Evolutionary conservation across 2,797 vertebrate genomes (phyloP), one percentile per base, ranked within the genome.

Genomic region (Ctenopoma multispine): DNA sequence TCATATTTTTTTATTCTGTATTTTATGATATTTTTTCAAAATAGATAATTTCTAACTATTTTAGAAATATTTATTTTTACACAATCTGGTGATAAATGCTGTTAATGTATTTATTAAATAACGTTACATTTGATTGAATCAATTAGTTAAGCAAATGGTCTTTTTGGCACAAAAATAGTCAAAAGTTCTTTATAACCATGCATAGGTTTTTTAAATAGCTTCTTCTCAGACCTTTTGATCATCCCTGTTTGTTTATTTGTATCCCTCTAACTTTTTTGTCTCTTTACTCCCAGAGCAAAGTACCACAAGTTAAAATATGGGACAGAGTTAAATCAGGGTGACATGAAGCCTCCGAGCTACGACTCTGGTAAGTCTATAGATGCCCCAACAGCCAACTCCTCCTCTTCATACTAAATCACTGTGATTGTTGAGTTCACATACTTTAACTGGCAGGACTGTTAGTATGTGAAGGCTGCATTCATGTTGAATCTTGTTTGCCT

Each of bases 261-360:
- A 36, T 64, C 1, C 3, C 10, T 46, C n/a, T 24, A 40, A 7
- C 31, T 13, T 20, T 44, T 27, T 51, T 49, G 23, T 24, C 27
- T n/a, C 4, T 72, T 67, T 15, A 1, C 80, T 89, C 90, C 76
- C 90, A 99, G 98, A 94, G 96, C 97, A 81, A 99, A 99, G 90
- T 97, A 96, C 92, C 97, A 99, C 92, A 99, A 99, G 89, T 95
- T 99, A 92, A 99, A 99, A 93, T 99, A 99, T 66, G 98, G 98
- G 69, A 98, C 97, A 23, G 98, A 99, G 82, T 92, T 99, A 89
- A 98, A 97, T 93, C 98, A 99, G 93, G 98, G 97, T 81, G 98
- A 99, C 89, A 94, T 99, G 96, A 99, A 99, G 84, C 97, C 97
- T 75, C 98, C 98, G 6, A 98, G 95, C 93, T 99, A 99, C 79